Conservation (phyloP, 2,797 vertebrate genomes). For the Leptodactylus fallax region DNA sequence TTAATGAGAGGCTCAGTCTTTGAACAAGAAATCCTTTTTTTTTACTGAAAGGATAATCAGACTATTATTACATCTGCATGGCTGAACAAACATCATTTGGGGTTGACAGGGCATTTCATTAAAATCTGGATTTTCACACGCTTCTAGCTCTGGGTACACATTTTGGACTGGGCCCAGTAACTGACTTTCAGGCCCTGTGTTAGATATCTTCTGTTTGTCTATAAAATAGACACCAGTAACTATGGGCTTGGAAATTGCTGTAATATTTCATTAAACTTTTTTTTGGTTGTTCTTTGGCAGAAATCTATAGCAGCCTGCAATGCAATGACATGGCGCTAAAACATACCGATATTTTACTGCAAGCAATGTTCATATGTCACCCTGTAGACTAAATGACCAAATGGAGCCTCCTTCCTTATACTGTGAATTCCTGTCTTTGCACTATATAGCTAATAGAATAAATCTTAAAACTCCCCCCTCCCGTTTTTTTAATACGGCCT, state of each 20-base stretch:
- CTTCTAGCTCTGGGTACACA: conserved; percentile 45
- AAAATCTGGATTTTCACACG: conserved; percentile 61
- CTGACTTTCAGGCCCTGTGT: not conserved
- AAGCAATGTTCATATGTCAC: not conserved
- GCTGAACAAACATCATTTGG: conserved; percentile 60
- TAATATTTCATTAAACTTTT: conserved; percentile 1
- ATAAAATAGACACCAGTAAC: not conserved
- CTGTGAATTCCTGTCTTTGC: not conserved
- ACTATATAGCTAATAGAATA: too few relatives aligned
- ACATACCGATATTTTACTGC: not conserved
- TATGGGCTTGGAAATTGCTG: not conserved
- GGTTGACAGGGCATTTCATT: conserved; percentile 58
- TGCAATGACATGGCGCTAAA: not conserved
- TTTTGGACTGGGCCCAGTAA: conserved; percentile 35
- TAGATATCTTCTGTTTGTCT: not conserved
- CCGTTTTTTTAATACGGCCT: too few relatives aligned
- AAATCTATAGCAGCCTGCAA: not conserved
- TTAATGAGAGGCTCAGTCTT: conserved; percentile 44
- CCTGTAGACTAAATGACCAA: not conserved
- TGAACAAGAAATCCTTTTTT: conserved; percentile 51
- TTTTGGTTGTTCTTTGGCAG: not conserved
- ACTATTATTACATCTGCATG: conserved; percentile 60
- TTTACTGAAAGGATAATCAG: conserved; percentile 60
- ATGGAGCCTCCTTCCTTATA: not conserved
- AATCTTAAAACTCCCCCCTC: too few relatives aligned